phyloP scores from a whole-genome alignment of 2,888 invertebrate species.

The Philhelius pedissequus region DNA sequence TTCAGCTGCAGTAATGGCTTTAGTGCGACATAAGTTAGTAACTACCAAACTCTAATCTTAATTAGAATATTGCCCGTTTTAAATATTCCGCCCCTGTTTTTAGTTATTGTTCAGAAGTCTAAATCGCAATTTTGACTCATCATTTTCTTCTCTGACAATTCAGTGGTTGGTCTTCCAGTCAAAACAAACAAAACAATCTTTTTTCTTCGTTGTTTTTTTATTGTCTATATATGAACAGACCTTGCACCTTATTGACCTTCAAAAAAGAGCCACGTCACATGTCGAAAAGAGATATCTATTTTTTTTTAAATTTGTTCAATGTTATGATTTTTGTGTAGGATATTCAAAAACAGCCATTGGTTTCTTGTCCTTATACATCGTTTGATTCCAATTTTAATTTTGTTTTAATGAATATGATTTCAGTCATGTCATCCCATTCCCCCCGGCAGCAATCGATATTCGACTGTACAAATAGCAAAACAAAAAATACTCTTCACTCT shows the following conservation, averaged over 20 bases:
- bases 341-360: neutral
- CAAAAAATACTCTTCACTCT: neutral
- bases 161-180: neutral
- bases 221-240: neutral
- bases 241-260: constrained; percentile 29
- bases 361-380: constrained; percentile 14
- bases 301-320: constrained; percentile 12
- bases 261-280: neutral
- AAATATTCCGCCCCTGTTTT: neutral
- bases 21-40: too few species aligned
- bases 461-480: neutral
- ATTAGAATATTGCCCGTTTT: too few species aligned
- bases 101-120: neutral
- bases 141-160: neutral
- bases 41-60: too few species aligned
- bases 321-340: neutral
- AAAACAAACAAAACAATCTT: neutral
- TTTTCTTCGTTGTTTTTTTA: neutral
- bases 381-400: constrained; percentile 18
- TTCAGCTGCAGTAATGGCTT: too few species aligned
- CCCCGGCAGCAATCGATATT: constrained; percentile 26
- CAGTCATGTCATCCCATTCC: neutral
- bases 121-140: neutral
- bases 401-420: neutral
- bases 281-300: neutral